Conservation (phyloP, 2,797 vertebrate genomes). For the Otus scops region DNA sequence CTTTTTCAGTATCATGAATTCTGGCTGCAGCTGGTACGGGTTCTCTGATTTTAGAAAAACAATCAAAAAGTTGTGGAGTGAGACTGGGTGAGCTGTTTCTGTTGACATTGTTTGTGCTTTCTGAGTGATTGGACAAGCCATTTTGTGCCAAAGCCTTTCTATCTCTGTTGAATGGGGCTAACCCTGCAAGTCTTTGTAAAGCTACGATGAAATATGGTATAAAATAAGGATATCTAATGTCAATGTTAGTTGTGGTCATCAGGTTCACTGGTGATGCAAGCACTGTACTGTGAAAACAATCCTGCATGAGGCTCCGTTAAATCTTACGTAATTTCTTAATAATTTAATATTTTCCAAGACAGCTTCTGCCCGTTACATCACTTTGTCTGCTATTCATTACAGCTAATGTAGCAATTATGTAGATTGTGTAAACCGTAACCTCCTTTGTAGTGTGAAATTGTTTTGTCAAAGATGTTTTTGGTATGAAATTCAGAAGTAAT, state of each 20-base stretch:
- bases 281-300: background rate
- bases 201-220: background rate
- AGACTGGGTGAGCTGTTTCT: background rate
- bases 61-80: background rate
- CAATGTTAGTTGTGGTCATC: background rate
- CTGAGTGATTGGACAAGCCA: background rate
- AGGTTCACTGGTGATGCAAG: background rate
- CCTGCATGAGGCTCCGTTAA: background rate
- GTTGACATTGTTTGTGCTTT: background rate
- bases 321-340: background rate
- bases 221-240: background rate
- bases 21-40: background rate
- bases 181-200: background rate
- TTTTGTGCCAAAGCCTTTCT: background rate
- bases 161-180: background rate
- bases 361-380: background rate
- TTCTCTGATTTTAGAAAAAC: background rate
- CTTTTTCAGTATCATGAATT: background rate
- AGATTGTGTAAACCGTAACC: background rate
- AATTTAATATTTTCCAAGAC: background rate
- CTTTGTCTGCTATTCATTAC: background rate
- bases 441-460: background rate
- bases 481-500: constrained; percentile 24
- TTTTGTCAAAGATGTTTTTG: constrained; percentile 1
- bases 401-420: background rate